Base-by-base conservation (phyloP, 2,113 vertebrate species). In the Pantherophis guttatus region DNA sequence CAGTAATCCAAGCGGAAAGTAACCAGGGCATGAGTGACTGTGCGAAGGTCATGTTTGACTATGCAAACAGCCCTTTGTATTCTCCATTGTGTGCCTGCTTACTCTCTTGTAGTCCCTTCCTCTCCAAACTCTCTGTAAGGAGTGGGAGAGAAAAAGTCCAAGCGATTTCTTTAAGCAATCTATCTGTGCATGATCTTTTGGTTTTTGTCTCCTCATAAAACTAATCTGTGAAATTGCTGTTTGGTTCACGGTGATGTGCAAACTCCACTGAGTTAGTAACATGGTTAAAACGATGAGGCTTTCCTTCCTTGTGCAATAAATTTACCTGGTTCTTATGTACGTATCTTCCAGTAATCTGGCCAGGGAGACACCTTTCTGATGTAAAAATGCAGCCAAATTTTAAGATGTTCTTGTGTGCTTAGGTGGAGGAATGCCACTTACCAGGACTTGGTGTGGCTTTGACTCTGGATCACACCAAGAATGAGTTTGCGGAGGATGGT, bases 361-460 rank as follows among this genome's bases (percentile, higher is more conserved):
- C 85, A 52, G 0, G 19, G 6, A 70, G 0, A 52, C 9, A 24
- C 6, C 44, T 26, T 29, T 62, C 4, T 24, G 12, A 26, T 6
- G 55, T 44, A 48, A 39, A 39, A 39, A 39, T 5, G n/a, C 17
- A 21, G 9, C 13, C 29, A 29, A 8, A 21, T 39, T 75, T 33
- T 2, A 44, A n/a, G 23, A 1, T 3, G 26, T 33, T 57, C 13
- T 57, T 5, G 11, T 86, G 50, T 39, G 26, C 1, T 53, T 95
- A 99, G 99, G 99, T 99, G 96, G 99, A 99, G 90, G 99, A 99
- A 96, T 99, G 99, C 94, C 99, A 99, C 92, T 97, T 99, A 0
- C 99, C 99, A 8, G 99, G 99, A 29, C 98, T 99, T 8, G 99
- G 99, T 1, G 99, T 99, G 88, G 99, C 99, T 95, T 97, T 99